Percentiles rank a stretch among this genome's conserved stretches.
phyloP scores from a whole-genome alignment of 1,140 invertebrate species.

The Drosophila mayri region DNA sequence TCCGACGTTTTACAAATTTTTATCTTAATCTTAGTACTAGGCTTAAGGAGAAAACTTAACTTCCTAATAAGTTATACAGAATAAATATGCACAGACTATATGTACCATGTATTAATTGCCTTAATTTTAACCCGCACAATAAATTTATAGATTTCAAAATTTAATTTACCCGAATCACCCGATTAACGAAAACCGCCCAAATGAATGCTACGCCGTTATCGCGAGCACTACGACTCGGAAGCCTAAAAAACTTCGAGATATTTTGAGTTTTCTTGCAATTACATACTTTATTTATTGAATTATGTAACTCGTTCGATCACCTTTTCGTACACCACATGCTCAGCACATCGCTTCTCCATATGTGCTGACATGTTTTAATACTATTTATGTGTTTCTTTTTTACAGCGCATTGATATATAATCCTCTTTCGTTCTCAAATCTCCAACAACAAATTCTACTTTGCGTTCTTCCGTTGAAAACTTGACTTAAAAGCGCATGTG shows the following conservation, averaged over 20 bases:
- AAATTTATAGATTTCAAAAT: background rate
- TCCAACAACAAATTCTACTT: conserved; percentile 59
- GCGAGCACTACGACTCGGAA: no score
- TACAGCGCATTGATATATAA: conserved; percentile 81
- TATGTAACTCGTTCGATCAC: conserved; percentile 73
- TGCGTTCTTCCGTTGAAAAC: conserved; percentile 27
- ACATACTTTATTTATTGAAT: conserved; percentile 76
- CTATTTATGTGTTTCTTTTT: conserved; percentile 69
- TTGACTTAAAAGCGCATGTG: conserved; percentile 52
- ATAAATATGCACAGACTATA: no score
- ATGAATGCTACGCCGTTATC: background rate
- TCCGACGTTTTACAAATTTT: no score
- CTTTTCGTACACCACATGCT: conserved; percentile 58
- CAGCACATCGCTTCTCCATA: conserved; percentile 39
- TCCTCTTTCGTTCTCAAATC: conserved; percentile 39
- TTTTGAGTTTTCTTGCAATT: conserved; percentile 22
- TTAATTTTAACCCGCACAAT: no score
- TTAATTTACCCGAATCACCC: conserved; percentile 2
- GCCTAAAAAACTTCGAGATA: background rate
- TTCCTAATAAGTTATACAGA: no score
- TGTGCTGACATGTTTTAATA: conserved; percentile 62
- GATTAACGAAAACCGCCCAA: background rate
- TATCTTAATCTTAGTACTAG: no score
- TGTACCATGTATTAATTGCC: background rate
- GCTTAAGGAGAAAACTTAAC: no score